Base-by-base conservation (phyloP, 1,140 invertebrate species). In the Steinernema feltiae region DNA sequence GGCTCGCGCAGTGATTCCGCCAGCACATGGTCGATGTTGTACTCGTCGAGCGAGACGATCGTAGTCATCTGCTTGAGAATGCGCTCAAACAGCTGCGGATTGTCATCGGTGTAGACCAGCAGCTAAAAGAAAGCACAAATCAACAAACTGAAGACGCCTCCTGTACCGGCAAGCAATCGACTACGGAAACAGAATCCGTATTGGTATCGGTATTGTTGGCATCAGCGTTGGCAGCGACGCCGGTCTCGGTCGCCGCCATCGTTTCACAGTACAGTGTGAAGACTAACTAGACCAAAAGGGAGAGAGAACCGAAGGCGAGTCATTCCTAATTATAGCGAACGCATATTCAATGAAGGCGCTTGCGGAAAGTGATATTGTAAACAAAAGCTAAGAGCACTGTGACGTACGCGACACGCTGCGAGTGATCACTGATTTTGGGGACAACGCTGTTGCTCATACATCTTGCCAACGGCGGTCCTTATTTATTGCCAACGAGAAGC, bases 101-200 rank as follows among this genome's bases (percentile, higher is more conserved):
- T 46, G 63, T 82, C 81, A 1, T 74, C 81, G 17, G 82, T 82
- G 32, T 82, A 82, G 29, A 82, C 75, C 24, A 85, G 30, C 32
- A 82, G 32, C 83, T 82, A 30, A 24, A 72, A 32, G 30, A 7
- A n/a, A n/a, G n/a, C n/a, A n/a, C n/a, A n/a, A n/a, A n/a, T n/a
- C n/a, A n/a, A n/a, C n/a, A n/a, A n/a, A n/a, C n/a, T n/a, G n/a
- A n/a, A n/a, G n/a, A n/a, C n/a, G n/a, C n/a, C n/a, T n/a, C n/a
- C n/a, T n/a, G n/a, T n/a, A n/a, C n/a, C n/a, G n/a, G n/a, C n/a
- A n/a, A n/a, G n/a, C n/a, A n/a, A n/a, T n/a, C n/a, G n/a, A n/a
- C n/a, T n/a, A n/a, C n/a, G n/a, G n/a, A n/a, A n/a, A n/a, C n/a
- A n/a, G n/a, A n/a, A n/a, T n/a, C n/a, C n/a, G n/a, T n/a, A n/a